Evolutionary conservation across 2,797 vertebrate species (phyloP).

Genomic region (Dendrocincla fuliginosa): DNA sequence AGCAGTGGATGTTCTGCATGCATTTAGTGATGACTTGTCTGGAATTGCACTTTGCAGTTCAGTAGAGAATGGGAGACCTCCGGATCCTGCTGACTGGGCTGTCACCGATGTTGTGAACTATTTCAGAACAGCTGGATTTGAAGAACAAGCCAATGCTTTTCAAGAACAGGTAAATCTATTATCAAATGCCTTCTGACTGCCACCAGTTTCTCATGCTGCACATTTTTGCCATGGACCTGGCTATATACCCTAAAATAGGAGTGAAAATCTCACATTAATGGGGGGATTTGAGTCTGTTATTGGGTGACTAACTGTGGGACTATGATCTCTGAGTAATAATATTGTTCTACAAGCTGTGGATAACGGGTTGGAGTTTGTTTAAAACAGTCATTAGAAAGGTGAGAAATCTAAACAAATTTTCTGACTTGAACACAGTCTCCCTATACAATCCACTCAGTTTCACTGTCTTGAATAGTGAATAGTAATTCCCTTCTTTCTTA

Average conservation of each 20-base stretch:
- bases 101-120: constrained; percentile 96
- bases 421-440: neutral
- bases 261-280: neutral
- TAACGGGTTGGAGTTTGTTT: neutral
- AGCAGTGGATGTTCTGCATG: neutral
- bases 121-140: constrained; percentile 95
- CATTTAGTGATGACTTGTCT: constrained; percentile 21
- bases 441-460: neutral
- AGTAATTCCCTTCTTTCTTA: neutral
- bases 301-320: neutral
- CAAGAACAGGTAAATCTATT: constrained; percentile 90
- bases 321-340: neutral
- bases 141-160: constrained; percentile 94
- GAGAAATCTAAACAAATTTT: neutral
- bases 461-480: neutral
- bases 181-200: neutral
- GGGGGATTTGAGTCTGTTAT: neutral
- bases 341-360: neutral
- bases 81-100: constrained; percentile 94
- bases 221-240: neutral
- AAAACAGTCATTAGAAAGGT: neutral
- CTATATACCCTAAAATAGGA: neutral
- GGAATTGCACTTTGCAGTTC: constrained; percentile 80
- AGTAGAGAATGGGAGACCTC: constrained; percentile 91
- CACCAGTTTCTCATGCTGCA: neutral